A percentile compares a stretch with the other conserved stretches of the same genome.
Conservation (phyloP, 37 sponge, comb jelly and placozoan genomes). For the Sycon ciliatum region DNA sequence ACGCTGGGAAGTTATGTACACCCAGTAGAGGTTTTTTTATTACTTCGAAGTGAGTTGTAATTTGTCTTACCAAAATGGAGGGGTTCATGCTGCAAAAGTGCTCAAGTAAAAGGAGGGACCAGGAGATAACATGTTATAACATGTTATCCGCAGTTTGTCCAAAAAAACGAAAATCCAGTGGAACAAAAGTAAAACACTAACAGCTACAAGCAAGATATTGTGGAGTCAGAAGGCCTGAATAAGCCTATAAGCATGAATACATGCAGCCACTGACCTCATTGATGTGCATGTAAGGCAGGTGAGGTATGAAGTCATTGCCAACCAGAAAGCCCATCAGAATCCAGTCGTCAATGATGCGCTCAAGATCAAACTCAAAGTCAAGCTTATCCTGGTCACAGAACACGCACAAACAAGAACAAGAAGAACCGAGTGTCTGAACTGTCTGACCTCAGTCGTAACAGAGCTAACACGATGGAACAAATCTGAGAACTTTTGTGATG, state of each 20-base stretch:
- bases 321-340: constrained; percentile 88
- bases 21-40: too few relatives aligned
- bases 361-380: constrained; percentile 71
- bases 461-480: background rate
- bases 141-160: background rate
- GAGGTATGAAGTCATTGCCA: constrained; percentile 95
- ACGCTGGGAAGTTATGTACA: too few relatives aligned
- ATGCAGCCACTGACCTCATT: constrained; percentile 46
- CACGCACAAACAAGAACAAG: background rate
- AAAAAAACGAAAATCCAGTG: background rate
- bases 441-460: background rate
- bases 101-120: background rate
- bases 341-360: constrained; percentile 94
- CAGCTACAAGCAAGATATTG: background rate
- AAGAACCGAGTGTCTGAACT: background rate
- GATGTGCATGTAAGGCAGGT: constrained; percentile 90
- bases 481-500: background rate
- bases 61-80: too few relatives aligned
- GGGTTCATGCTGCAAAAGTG: background rate
- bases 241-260: background rate
- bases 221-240: background rate
- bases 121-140: background rate
- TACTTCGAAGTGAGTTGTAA: too few relatives aligned
- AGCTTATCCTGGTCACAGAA: constrained; percentile 39
- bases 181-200: too few relatives aligned